Conservation (phyloP, 1,140 invertebrate genomes). For the Leptestheria dahalacensis region DNA sequence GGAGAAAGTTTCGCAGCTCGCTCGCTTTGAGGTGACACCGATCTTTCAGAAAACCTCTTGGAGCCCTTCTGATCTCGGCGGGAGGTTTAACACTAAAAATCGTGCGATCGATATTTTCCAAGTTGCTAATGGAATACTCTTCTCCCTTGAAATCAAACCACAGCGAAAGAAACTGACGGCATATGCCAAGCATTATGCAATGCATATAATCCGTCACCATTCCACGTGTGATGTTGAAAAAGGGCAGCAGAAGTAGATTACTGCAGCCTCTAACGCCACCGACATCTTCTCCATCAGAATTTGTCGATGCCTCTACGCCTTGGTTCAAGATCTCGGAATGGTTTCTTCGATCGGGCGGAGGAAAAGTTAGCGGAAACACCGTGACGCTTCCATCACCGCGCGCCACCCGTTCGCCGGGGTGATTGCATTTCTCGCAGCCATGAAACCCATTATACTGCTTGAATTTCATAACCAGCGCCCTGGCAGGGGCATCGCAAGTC, state of each 20-base stretch:
- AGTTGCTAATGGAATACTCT: background rate
- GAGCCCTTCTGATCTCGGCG: background rate
- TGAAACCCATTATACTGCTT: background rate
- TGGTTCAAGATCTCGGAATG: background rate
- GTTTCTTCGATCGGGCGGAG: background rate
- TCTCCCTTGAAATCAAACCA: background rate
- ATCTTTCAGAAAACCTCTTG: background rate
- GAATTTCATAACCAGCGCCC: background rate
- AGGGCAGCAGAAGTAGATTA: background rate
- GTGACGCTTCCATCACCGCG: background rate
- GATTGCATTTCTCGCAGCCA: background rate
- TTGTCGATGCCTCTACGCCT: background rate
- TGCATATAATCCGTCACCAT: constrained; percentile 2
- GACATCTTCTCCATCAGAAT: background rate
- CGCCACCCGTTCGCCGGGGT: background rate
- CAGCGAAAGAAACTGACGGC: background rate
- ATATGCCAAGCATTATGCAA: background rate
- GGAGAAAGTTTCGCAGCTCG: background rate
- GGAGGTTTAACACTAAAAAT: background rate
- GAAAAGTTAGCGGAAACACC: background rate
- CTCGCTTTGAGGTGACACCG: background rate
- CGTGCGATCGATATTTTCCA: background rate
- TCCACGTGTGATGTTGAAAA: background rate
- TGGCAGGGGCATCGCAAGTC: background rate
- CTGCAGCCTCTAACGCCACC: background rate